Percentiles rank a stretch among this genome's conserved stretches.
phyloP scores from a whole-genome alignment of 2,113 vertebrate species.

The Typhlomys cinereus region DNA sequence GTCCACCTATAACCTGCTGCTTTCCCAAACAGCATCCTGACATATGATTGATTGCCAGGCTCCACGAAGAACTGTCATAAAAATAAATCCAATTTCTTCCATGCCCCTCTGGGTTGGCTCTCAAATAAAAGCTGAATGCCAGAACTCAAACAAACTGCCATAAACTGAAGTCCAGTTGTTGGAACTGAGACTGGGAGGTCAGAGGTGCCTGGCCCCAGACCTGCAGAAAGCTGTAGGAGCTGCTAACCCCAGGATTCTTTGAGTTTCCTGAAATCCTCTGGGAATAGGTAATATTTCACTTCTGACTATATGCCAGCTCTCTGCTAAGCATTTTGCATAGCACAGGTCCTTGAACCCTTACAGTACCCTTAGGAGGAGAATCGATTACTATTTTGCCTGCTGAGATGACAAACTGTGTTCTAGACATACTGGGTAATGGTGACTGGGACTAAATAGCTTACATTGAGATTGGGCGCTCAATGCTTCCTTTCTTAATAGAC shows the following conservation, averaged over 20 bases:
- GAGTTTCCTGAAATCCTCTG: background rate
- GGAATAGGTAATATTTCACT: background rate
- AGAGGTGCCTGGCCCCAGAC: background rate
- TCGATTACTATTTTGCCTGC: background rate
- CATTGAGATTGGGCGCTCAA: background rate
- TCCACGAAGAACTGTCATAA: slow-evolving; percentile 73
- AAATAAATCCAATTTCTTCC: slow-evolving; percentile 75
- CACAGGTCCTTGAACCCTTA: background rate
- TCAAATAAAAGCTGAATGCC: slow-evolving; percentile 67
- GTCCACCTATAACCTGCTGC: slow-evolving; percentile 56
- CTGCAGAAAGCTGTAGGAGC: background rate
- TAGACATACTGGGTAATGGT: background rate
- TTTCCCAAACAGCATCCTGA: slow-evolving; percentile 61
- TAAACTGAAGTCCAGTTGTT: slow-evolving; percentile 55
- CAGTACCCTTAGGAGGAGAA: too few species aligned
- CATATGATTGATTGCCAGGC: slow-evolving; percentile 61
- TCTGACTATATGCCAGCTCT: background rate
- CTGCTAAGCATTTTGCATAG: background rate
- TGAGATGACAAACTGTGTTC: background rate
- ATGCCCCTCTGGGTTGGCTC: slow-evolving; percentile 57
- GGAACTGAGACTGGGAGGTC: background rate
- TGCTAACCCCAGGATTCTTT: background rate
- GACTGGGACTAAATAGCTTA: background rate
- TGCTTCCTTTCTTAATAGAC: background rate
- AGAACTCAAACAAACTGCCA: slow-evolving; percentile 39